Conservation (phyloP, 2,888 invertebrate species). For the Tenthredo mesomela region DNA sequence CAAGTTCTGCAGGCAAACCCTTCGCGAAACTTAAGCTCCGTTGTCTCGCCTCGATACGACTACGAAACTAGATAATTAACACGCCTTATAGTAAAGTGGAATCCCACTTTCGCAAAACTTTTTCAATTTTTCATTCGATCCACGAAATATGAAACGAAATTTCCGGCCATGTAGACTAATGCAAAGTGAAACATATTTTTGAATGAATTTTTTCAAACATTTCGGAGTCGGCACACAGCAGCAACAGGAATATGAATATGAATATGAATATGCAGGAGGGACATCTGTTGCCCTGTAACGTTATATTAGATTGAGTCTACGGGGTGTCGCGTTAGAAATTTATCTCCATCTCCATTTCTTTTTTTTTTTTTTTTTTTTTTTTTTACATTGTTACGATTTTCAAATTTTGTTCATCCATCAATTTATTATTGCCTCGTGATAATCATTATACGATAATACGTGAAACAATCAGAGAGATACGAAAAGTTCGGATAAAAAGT, state of each 20-base stretch:
- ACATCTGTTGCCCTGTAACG: conserved; percentile 69
- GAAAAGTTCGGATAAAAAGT: background rate
- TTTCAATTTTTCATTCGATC: background rate
- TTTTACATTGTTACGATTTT: background rate
- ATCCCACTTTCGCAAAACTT: background rate
- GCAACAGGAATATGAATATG: conserved; percentile 42
- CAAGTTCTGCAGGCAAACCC: background rate
- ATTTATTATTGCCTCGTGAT: background rate
- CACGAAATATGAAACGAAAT: background rate
- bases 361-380: background rate
- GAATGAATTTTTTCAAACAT: conserved; percentile 32
- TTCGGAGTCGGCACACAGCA: background rate
- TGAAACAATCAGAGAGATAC: background rate
- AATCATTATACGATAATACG: too few species aligned
- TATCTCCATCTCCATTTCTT: background rate
- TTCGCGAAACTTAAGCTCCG: conserved; percentile 28
- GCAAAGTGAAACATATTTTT: conserved; percentile 21
- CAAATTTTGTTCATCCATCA: background rate
- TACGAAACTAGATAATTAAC: conserved; percentile 33
- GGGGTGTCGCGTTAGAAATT: conserved; percentile 27
- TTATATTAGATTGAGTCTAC: conserved; percentile 37
- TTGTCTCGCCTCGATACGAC: conserved; percentile 11
- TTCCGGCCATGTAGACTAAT: background rate
- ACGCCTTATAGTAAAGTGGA: background rate
- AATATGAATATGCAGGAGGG: conserved; percentile 71